These are phyloP conservation scores for Galerucella calmariensis DNA, from an alignment of 2,888 invertebrate species.

Conservation along the genomic window DNA sequence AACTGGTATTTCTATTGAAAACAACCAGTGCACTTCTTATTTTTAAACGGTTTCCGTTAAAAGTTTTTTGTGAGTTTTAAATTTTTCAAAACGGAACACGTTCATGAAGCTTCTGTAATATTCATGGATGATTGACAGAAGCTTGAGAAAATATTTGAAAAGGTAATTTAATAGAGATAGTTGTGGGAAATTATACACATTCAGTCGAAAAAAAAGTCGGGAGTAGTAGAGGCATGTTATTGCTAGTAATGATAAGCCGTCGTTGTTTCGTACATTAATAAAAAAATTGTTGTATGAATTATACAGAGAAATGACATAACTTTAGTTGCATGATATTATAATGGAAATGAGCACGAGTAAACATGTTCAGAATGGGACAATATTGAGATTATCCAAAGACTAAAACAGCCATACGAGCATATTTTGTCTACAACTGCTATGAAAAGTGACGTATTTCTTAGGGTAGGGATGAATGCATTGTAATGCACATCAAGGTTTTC, in stretches of 20 bases:
- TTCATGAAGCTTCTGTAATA: constrained; percentile 10
- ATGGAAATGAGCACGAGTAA: no score
- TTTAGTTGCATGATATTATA: no score
- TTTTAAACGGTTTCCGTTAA: constrained; percentile 12
- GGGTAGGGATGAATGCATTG: no score
- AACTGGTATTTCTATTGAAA: constrained; percentile 5
- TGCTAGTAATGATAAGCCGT: neutral
- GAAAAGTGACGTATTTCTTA: no score
- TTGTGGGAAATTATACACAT: constrained; percentile 33
- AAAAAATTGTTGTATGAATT: neutral
- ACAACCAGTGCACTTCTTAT: constrained; percentile 14
- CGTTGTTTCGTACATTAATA: neutral
- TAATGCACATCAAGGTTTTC: no score
- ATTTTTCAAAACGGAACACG: no score
- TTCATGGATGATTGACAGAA: constrained; percentile 29
- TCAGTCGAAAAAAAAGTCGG: constrained; percentile 14
- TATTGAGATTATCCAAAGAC: no score
- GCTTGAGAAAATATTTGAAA: constrained; percentile 25
- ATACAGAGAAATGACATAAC: no score
- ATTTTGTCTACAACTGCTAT: no score
- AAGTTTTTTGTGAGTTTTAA: constrained; percentile 18
- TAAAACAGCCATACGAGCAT: no score
- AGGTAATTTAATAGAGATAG: constrained; percentile 21
- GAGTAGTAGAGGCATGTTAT: neutral
- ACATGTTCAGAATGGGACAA: no score